Conservation (phyloP, 2,888 invertebrate species). For the Synanthedon myopaeformis region DNA sequence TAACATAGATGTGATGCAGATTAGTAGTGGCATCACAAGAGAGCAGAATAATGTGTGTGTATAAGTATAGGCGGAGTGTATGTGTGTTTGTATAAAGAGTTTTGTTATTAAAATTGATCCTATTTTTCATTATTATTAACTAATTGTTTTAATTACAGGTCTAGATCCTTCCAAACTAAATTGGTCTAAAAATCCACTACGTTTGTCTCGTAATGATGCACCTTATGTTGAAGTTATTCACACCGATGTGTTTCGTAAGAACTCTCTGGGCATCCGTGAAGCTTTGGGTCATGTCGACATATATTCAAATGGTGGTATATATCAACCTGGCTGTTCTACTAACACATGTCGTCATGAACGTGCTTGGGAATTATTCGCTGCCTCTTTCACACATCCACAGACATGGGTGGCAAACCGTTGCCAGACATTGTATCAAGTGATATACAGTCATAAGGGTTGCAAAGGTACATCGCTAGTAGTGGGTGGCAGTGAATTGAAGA, state of each 20-base stretch:
- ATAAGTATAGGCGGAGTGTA: too few species aligned
- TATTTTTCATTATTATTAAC: not conserved
- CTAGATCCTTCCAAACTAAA: conserved; percentile 30
- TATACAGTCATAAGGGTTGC: not conserved
- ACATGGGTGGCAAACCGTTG: conserved; percentile 23
- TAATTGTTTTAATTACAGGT: conserved; percentile 17
- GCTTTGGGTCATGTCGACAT: conserved; percentile 87
- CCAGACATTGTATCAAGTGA: not conserved
- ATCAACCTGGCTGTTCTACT: conserved; percentile 60
- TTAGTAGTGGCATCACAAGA: too few species aligned
- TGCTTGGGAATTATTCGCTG: conserved; percentile 31
- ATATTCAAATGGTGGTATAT: conserved; percentile 86
- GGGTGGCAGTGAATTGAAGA: conserved; percentile 25
- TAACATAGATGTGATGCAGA: too few species aligned
- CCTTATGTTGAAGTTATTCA: conserved; percentile 47
- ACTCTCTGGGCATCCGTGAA: conserved; percentile 64
- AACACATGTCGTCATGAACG: conserved; percentile 34
- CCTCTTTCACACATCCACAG: conserved; percentile 19
- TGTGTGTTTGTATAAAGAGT: too few species aligned
- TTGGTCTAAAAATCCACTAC: conserved; percentile 23
- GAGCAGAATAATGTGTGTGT: too few species aligned
- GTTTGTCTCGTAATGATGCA: conserved; percentile 26
- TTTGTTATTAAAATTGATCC: not conserved
- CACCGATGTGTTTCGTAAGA: conserved; percentile 20
- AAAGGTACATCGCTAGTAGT: conserved; percentile 12